A percentile compares a stretch with the other conserved stretches of the same genome.
phyloP scores from a whole-genome alignment of 2,113 vertebrate genomes.

The Chaetodon auriga region DNA sequence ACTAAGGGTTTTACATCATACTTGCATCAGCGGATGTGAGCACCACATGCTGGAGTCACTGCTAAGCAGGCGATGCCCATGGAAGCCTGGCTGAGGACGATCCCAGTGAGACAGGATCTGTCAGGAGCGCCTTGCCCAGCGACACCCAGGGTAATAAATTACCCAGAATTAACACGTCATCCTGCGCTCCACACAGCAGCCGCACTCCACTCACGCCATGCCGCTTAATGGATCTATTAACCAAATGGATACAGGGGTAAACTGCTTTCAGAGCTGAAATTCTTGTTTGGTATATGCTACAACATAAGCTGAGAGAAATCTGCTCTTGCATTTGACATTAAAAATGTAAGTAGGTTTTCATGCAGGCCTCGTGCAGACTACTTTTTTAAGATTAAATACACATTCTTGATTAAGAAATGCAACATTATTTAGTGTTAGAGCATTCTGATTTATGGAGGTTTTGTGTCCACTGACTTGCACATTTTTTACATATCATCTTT shows the following conservation, averaged over 20 bases:
- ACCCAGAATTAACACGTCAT: conserved; percentile 84
- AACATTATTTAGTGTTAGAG: background rate
- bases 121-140: conserved; percentile 68
- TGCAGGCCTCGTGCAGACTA: background rate
- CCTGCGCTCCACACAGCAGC: conserved; percentile 64
- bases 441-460: background rate
- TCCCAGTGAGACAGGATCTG: conserved; percentile 76
- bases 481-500: conserved; percentile 19
- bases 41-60: conserved; percentile 57
- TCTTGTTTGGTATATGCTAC: conserved; percentile 36
- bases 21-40: conserved; percentile 77
- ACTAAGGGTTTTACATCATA: conserved; percentile 78
- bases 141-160: conserved; percentile 81
- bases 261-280: conserved; percentile 62
- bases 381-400: background rate
- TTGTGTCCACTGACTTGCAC: background rate
- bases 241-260: conserved; percentile 75
- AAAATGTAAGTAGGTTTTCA: background rate
- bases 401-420: background rate
- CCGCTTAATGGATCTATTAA: conserved; percentile 84
- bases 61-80: conserved; percentile 61
- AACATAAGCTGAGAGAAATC: conserved; percentile 3
- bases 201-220: conserved; percentile 67
- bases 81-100: conserved; percentile 66
- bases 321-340: conserved; percentile 1